Percentiles rank a stretch among this genome's conserved stretches.
phyloP scores from a whole-genome alignment of 2,113 vertebrate species.

The Desmodus rotundus region DNA sequence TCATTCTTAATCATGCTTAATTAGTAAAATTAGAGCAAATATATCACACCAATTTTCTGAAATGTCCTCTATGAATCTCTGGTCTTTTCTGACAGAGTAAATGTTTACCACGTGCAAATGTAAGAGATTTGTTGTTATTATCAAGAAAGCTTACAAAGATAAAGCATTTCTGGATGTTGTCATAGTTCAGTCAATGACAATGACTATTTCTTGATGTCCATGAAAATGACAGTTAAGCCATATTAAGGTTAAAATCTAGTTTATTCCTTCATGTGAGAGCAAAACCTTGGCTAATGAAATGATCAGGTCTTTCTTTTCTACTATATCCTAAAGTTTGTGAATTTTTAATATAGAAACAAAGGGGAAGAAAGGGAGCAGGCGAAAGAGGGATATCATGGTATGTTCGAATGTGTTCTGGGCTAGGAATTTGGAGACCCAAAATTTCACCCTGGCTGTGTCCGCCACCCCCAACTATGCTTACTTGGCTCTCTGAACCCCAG shows the following conservation, averaged over 20 bases:
- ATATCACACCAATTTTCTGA: background rate
- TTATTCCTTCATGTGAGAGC: background rate
- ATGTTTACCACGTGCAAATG: background rate
- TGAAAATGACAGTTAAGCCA: background rate
- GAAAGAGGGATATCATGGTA: too few relatives aligned
- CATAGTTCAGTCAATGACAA: background rate
- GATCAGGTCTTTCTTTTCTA: background rate
- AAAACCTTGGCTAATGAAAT: background rate
- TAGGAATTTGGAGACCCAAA: background rate
- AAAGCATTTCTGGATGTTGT: background rate
- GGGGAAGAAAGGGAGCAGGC: background rate
- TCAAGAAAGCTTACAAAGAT: background rate
- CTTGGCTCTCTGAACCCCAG: background rate
- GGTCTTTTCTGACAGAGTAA: background rate
- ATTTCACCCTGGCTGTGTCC: background rate
- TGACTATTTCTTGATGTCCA: background rate
- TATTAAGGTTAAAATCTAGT: background rate
- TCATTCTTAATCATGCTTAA: background rate
- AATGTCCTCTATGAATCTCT: background rate
- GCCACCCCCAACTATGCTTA: background rate
- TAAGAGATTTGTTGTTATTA: background rate
- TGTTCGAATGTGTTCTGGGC: background rate
- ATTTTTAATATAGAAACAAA: background rate
- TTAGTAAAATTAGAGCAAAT: background rate
- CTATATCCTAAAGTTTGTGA: background rate